These are phyloP conservation scores for Epinephelus moara DNA, from an alignment of 2,113 vertebrate genomes.

Conservation along the genomic window DNA sequence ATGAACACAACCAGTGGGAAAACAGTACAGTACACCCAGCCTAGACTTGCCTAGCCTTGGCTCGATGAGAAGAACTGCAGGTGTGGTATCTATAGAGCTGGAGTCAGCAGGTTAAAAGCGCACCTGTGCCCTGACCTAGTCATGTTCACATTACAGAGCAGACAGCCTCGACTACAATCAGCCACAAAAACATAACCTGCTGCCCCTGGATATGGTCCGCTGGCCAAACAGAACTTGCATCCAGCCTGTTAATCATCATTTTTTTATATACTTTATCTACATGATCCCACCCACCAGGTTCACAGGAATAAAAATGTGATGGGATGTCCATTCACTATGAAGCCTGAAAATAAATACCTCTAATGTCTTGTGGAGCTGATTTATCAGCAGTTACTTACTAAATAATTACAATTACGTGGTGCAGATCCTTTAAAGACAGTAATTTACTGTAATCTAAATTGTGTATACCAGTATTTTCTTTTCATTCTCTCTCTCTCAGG, in stretches of 20 bases:
- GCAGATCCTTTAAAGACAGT: neutral
- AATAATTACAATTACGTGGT: neutral
- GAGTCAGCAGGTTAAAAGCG: constrained; percentile 21
- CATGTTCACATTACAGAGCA: constrained; percentile 50
- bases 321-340: neutral
- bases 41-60: neutral
- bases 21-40: neutral
- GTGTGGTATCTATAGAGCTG: constrained; percentile 3
- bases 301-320: constrained; percentile 2
- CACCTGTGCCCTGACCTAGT: constrained; percentile 48
- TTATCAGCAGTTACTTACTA: neutral
- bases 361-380: neutral
- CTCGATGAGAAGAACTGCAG: constrained; percentile 30
- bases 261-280: constrained; percentile 21
- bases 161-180: constrained; percentile 9
- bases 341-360: neutral
- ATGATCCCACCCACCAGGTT: neutral
- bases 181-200: constrained; percentile 28
- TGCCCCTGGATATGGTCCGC: constrained; percentile 24
- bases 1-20: constrained; percentile 30
- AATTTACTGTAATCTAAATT: neutral
- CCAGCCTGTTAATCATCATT: constrained; percentile 25
- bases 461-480: too few relatives aligned
- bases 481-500: neutral
- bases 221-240: constrained; percentile 27